Percentiles rank a stretch among this genome's conserved stretches.
Evolutionary conservation across 2,797 vertebrate species (phyloP).

Genomic region (Lepilemur septentrionalis): DNA sequence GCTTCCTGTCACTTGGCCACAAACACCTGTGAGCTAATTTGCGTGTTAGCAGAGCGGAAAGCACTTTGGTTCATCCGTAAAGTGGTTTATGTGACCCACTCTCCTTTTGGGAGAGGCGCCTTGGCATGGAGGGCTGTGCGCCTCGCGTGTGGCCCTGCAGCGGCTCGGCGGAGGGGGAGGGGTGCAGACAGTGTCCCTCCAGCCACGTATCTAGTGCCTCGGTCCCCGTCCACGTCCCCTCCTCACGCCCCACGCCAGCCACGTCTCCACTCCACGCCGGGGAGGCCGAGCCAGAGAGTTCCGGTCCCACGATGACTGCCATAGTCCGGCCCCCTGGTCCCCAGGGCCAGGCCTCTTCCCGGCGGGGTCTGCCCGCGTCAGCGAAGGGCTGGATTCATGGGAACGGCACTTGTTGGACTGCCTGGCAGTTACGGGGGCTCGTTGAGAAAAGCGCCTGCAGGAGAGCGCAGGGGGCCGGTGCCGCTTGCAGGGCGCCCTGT

Average conservation of each 20-base stretch:
- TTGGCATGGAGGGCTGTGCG: accelerated
- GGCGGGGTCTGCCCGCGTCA: accelerated
- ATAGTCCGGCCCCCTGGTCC: accelerated
- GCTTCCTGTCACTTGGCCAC: neutral
- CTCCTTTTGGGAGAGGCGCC: neutral
- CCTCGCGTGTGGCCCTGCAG: neutral
- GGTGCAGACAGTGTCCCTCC: neutral
- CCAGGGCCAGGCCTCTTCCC: neutral
- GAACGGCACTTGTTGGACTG: accelerated
- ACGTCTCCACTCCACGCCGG: accelerated
- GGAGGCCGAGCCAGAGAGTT: neutral
- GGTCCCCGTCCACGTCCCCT: accelerated
- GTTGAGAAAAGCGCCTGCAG: neutral
- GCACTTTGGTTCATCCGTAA: accelerated
- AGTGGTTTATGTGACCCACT: neutral
- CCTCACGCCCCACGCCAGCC: neutral
- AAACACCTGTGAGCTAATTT: neutral
- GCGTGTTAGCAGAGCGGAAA: neutral
- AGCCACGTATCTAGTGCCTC: accelerated
- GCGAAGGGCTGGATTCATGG: neutral
- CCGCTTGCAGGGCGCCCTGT: accelerated
- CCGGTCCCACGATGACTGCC: accelerated
- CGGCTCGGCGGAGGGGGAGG: too few relatives aligned
- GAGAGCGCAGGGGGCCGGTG: accelerated
- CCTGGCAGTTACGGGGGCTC: neutral